Conservation (phyloP, 2,113 vertebrate species). For the Xiphorhynchus elegans region DNA sequence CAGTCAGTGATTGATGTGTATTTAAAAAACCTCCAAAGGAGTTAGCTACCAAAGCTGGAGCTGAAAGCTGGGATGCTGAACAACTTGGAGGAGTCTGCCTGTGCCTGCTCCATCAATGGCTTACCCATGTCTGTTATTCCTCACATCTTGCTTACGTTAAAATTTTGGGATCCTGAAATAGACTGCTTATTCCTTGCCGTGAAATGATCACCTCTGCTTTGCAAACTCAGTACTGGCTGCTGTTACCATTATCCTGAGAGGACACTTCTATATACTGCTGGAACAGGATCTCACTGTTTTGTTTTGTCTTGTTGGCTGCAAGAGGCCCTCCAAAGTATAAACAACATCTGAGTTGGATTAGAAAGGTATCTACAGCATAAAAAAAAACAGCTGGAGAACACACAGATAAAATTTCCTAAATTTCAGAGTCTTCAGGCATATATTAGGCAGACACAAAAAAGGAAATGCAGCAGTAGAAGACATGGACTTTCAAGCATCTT, state of each 20-base stretch:
- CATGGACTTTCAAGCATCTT: neutral
- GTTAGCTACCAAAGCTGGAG: neutral
- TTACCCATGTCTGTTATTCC: rapidly evolving
- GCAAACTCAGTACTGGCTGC: neutral
- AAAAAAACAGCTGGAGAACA: neutral
- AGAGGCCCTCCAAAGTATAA: constrained; percentile 16
- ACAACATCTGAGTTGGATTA: constrained; percentile 35
- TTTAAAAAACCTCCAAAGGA: neutral
- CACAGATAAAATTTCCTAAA: neutral
- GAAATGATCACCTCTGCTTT: neutral
- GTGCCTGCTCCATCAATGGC: neutral
- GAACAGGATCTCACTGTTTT: neutral
- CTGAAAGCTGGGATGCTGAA: neutral
- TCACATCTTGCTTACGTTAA: neutral
- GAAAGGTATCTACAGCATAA: neutral
- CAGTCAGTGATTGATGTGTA: neutral
- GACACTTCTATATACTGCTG: neutral
- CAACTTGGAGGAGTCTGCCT: neutral
- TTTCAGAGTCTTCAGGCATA: neutral
- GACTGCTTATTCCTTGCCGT: neutral
- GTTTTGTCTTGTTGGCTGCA: constrained; percentile 45
- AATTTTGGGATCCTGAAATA: neutral
- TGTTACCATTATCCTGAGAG: neutral
- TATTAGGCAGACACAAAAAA: neutral
- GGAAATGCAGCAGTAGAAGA: neutral